These are phyloP conservation scores for Helleia helle DNA, from an alignment of 2,888 invertebrate species.

Conservation along the genomic window DNA sequence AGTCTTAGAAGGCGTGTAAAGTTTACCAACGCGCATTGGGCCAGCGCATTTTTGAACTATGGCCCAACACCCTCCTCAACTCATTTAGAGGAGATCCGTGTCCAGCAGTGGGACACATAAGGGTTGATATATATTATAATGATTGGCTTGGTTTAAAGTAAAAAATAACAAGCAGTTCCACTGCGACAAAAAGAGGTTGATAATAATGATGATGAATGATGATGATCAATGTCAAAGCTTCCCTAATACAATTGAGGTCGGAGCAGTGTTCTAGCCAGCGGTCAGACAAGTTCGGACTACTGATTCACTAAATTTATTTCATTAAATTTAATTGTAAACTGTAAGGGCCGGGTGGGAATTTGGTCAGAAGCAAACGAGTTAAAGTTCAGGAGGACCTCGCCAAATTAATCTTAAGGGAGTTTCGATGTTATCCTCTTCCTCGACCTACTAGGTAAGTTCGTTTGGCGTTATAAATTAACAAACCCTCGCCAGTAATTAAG, in stretches of 20 bases:
- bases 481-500: slow-evolving; percentile 65
- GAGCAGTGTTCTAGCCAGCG: slow-evolving; percentile 10
- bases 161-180: no score
- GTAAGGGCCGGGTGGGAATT: slow-evolving; percentile 58
- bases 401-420: slow-evolving; percentile 74
- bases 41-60: no score
- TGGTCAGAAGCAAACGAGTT: slow-evolving; percentile 67
- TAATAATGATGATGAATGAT: no score
- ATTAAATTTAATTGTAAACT: slow-evolving; percentile 70
- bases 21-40: no score
- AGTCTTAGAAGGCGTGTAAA: no score
- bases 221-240: background rate
- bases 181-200: no score
- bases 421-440: slow-evolving; percentile 59
- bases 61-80: no score
- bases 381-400: slow-evolving; percentile 63
- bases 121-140: no score
- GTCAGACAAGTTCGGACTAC: slow-evolving; percentile 44
- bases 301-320: slow-evolving; percentile 64
- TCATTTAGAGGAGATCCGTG: no score
- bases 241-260: background rate
- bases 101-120: no score
- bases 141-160: no score
- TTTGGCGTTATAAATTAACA: slow-evolving; percentile 66
- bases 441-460: slow-evolving; percentile 46